A percentile compares a stretch with the other conserved stretches of the same genome.
These are phyloP conservation scores for Mesorhabditis belari DNA, from an alignment of 2,888 invertebrate species.

Conservation along the genomic window DNA sequence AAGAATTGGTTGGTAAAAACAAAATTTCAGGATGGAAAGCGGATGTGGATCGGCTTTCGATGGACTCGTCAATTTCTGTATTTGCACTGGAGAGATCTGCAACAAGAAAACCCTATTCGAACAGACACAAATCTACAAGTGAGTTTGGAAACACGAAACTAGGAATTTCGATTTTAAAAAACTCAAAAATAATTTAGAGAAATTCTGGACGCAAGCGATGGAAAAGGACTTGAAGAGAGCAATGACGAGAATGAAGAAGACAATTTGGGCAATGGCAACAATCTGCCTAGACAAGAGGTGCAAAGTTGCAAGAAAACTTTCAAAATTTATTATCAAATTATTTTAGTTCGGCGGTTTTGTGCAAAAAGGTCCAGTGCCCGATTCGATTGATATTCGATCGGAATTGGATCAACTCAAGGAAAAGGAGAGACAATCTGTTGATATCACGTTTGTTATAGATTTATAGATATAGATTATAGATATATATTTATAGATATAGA, in stretches of 20 bases:
- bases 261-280: background rate
- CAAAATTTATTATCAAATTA: background rate
- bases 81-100: slow-evolving; percentile 35
- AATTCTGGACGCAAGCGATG: too few species aligned
- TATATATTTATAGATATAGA: too few species aligned
- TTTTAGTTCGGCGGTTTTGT: background rate
- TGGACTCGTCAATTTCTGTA: slow-evolving; percentile 42
- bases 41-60: slow-evolving; percentile 40
- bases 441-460: background rate
- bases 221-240: too few species aligned
- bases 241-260: background rate
- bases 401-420: background rate
- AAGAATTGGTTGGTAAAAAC: too few species aligned
- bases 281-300: background rate
- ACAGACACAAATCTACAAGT: slow-evolving; percentile 33
- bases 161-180: too few species aligned
- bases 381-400: background rate
- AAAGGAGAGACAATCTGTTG: background rate
- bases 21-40: slow-evolving; percentile 7
- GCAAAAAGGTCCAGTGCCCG: background rate
- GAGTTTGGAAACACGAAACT: too few species aligned
- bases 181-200: too few species aligned
- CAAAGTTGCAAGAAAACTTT: too few species aligned
- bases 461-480: background rate
- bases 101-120: slow-evolving; percentile 27